Percentiles rank a stretch among this genome's conserved stretches.
These are phyloP conservation scores for Argya squamiceps DNA, from an alignment of 2,797 vertebrate genomes.

Conservation along the genomic window DNA sequence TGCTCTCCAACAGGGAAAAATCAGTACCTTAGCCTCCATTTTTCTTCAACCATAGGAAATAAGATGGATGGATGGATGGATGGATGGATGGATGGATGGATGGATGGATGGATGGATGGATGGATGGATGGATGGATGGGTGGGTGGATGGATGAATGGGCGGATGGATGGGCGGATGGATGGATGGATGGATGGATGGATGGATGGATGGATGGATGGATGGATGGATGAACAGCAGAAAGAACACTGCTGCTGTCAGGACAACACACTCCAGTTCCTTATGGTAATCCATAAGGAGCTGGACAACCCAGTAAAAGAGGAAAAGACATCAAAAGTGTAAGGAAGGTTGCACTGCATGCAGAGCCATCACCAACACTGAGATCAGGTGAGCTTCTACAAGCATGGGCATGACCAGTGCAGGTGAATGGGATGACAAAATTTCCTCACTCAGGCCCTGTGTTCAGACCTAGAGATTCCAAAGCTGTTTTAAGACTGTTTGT, in stretches of 20 bases:
- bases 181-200: neutral
- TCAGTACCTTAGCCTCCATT: neutral
- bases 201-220: neutral
- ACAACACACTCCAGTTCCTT: neutral
- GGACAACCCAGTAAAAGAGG: neutral
- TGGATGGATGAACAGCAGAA: neutral
- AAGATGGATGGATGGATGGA: neutral
- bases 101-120: neutral
- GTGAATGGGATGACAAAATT: neutral
- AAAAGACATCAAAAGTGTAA: neutral
- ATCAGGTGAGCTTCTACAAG: neutral
- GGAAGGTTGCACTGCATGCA: neutral
- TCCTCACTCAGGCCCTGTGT: neutral
- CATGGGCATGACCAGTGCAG: accelerated
- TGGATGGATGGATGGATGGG: neutral
- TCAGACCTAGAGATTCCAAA: neutral
- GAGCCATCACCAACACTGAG: neutral
- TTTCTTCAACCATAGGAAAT: neutral
- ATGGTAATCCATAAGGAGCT: neutral
- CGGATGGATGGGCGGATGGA: neutral
- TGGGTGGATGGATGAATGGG: neutral
- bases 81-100: neutral
- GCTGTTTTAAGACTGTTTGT: neutral
- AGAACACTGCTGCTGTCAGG: neutral
- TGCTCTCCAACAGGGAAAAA: neutral